A percentile compares a stretch with the other conserved stretches of the same genome.
Conservation (phyloP, 1,140 invertebrate genomes). For the Yoshiicerus persimilis region DNA sequence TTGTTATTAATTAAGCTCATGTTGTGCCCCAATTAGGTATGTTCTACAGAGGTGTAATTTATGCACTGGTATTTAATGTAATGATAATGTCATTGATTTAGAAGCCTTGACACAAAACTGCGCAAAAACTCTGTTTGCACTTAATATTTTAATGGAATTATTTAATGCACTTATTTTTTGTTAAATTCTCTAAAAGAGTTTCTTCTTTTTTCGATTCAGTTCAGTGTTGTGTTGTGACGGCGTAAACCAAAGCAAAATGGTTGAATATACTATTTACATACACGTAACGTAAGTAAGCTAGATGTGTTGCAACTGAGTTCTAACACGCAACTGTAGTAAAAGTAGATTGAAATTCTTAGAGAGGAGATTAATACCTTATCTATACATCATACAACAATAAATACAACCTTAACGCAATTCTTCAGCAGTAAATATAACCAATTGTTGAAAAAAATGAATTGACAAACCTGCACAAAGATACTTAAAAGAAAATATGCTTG, state of each 20-base stretch:
- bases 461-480: too few species aligned
- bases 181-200: neutral
- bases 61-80: neutral
- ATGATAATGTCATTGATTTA: neutral
- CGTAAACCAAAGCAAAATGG: neutral
- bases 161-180: neutral
- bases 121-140: neutral
- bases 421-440: too few species aligned
- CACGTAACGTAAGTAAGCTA: too few species aligned
- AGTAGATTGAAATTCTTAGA: too few species aligned
- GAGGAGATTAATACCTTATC: too few species aligned
- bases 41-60: neutral
- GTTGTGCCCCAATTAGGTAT: neutral
- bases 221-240: too few species aligned
- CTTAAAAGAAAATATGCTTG: neutral
- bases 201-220: neutral
- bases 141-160: neutral
- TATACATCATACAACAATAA: too few species aligned
- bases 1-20: neutral
- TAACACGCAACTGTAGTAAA: too few species aligned
- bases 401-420: too few species aligned
- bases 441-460: too few species aligned
- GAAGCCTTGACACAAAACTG: neutral
- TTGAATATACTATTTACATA: too few species aligned
- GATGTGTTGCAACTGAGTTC: too few species aligned